phyloP scores from a whole-genome alignment of 2,888 invertebrate species.

The Ophion ventricosus region DNA sequence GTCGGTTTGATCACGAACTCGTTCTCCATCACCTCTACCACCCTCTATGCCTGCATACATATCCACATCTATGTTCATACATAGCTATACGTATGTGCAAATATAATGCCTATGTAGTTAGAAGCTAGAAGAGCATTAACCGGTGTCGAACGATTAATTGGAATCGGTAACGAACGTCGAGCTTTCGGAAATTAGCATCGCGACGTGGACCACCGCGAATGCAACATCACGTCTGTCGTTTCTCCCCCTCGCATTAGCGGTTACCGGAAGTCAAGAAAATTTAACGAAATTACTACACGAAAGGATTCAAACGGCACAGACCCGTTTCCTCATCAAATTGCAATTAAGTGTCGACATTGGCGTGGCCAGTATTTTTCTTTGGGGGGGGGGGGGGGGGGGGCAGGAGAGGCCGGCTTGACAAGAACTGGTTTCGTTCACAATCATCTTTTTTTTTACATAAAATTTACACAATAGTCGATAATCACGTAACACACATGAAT shows the following conservation, averaged over 20 bases:
- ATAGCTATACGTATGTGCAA: neutral
- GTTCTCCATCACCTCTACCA: constrained; percentile 23
- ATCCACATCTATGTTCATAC: neutral
- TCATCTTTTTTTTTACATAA: too few species aligned
- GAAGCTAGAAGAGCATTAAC: constrained; percentile 15
- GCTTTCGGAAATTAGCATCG: constrained; percentile 59
- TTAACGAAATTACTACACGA: neutral
- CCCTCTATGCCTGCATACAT: neutral
- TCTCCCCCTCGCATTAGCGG: neutral
- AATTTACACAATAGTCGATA: too few species aligned
- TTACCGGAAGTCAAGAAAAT: neutral
- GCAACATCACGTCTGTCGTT: too few species aligned
- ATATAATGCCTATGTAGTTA: neutral
- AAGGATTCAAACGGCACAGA: neutral
- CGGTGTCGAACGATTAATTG: constrained; percentile 54
- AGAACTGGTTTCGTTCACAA: too few species aligned
- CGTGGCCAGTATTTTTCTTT: too few species aligned
- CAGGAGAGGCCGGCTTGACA: too few species aligned
- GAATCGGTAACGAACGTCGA: constrained; percentile 60
- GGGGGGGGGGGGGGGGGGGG: too few species aligned
- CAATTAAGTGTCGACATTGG: neutral
- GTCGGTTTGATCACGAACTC: constrained; percentile 53
- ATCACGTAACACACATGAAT: too few species aligned
- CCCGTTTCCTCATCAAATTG: neutral
- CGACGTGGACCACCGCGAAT: constrained; percentile 2